A percentile compares a stretch with the other conserved stretches of the same genome.
These are phyloP conservation scores for Temnothorax rugatulus DNA, from an alignment of 2,888 invertebrate species.

Conservation along the genomic window DNA sequence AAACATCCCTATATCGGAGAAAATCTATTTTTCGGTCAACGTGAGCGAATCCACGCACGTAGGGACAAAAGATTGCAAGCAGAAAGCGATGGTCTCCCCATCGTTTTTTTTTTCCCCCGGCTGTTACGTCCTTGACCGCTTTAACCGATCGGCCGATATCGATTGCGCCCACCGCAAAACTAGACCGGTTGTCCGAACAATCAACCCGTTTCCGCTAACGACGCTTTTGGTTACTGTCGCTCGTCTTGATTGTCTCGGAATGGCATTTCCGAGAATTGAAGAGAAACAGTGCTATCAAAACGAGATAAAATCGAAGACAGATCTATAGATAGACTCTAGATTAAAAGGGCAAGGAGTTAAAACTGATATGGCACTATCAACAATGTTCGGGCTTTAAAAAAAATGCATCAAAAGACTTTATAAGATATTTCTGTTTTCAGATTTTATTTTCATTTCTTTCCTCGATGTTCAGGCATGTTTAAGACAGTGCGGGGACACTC, in stretches of 20 bases:
- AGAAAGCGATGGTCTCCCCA: slow-evolving; percentile 23
- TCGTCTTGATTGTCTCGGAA: slow-evolving; percentile 17
- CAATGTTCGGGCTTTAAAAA: background rate
- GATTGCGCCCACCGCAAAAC: slow-evolving; percentile 42
- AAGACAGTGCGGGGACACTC: background rate
- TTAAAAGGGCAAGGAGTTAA: background rate
- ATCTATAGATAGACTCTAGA: background rate
- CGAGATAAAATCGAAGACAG: slow-evolving; percentile 13
- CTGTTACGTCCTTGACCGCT: slow-evolving; percentile 53
- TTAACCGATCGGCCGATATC: slow-evolving; percentile 49
- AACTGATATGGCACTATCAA: background rate
- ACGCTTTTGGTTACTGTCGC: background rate
- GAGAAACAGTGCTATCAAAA: background rate
- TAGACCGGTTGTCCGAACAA: slow-evolving; percentile 36
- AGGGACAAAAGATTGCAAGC: slow-evolving; percentile 11
- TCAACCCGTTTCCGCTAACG: slow-evolving; percentile 37
- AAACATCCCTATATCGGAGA: background rate
- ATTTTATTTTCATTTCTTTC: background rate
- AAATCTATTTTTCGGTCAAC: slow-evolving; percentile 18
- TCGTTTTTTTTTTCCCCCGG: slow-evolving; percentile 15
- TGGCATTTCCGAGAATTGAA: slow-evolving; percentile 18
- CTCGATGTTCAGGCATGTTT: background rate
- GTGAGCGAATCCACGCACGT: slow-evolving; percentile 4
- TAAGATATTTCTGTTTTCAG: background rate
- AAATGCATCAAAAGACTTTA: background rate